Evolutionary conservation across 1,140 invertebrate species (phyloP), one percentile per base, ranked within the genome.

Genomic region (Himalopsyche phryganea): DNA sequence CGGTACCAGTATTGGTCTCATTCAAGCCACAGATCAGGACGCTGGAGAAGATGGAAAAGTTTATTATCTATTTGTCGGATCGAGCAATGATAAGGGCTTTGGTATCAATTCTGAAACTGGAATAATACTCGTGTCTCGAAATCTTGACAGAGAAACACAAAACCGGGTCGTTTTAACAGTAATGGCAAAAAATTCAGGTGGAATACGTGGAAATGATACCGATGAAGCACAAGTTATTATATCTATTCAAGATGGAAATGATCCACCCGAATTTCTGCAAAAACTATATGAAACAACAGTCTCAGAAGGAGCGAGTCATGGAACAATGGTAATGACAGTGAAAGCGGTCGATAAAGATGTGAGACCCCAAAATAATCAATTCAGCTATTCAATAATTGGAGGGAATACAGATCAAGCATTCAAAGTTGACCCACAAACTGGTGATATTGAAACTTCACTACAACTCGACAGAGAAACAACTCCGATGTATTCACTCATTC

Each of bases 141-240:
- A 85, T 60, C 76, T 97, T 42, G 94, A 97, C 68, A 80, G 94
- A 33, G 94, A 97, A 76, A 93, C 91, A 0, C 92, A 95, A 71
- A 93, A 90, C 69, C 79, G 91, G 50, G 91, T 94, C 1, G 88
- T 93, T 0, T 74, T 98, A 4, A 94, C 91, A 0, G 92, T 96
- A 0, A 83, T 98, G 79, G 94, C 94, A 0, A 98, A 98, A 76
- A 98, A 98, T 71, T 84, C 83, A 40, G 94, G 94, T 6, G 90
- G 92, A 19, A 94, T 97, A 57, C 80, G 87, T 36, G 93, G 93
- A 6, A 96, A 97, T 73, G 94, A 98, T 68, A 96, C 93, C 0
- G 94, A 97, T 71, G 92, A 94, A 71, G 94, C 94, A 3, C 91
- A 93, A 74, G 89, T 98, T 0, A 91, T 92, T 19, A 89, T 98